Percentiles rank a stretch among this genome's conserved stretches.
phyloP scores from a whole-genome alignment of 92 coral and sea anemone species.

The Epizoanthus illoricatus region DNA sequence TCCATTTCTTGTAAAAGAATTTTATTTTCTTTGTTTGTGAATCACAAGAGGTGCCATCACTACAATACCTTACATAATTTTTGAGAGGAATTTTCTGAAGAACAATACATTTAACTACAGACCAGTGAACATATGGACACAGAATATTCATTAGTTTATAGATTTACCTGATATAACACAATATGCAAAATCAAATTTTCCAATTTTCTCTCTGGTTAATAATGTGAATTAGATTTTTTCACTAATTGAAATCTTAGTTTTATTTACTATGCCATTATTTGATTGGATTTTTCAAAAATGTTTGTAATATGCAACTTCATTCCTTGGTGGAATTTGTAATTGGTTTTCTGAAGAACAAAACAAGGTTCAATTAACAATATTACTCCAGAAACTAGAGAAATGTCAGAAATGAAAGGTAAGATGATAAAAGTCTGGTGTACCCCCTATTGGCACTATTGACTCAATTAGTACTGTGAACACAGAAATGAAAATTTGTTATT shows the following conservation, averaged over 20 bases:
- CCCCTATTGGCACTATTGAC: conserved; percentile 9
- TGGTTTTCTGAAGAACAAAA: conserved; percentile 37
- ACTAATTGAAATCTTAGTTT: conserved; percentile 65
- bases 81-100: neutral
- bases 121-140: neutral
- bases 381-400: conserved; percentile 29
- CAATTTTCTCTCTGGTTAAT: conserved; percentile 68
- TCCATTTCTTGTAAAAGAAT: conserved; percentile 41
- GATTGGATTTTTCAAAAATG: conserved; percentile 40
- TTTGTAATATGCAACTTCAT: conserved; percentile 32
- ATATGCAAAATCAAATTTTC: conserved; percentile 65
- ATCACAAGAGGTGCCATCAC: conserved; percentile 39
- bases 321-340: conserved; percentile 41
- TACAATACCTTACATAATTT: neutral
- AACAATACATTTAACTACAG: neutral
- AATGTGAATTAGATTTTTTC: conserved; percentile 76
- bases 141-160: conserved; percentile 26
- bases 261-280: conserved; percentile 40
- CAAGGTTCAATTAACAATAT: conserved; percentile 28
- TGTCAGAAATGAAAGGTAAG: conserved; percentile 19
- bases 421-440: conserved; percentile 20
- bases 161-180: conserved; percentile 71
- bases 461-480: conserved; percentile 42
- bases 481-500: conserved; percentile 37
- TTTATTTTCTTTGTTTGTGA: conserved; percentile 46